These are phyloP conservation scores for Achatina immaculata DNA, from an alignment of 1,140 invertebrate species.

Conservation along the genomic window DNA sequence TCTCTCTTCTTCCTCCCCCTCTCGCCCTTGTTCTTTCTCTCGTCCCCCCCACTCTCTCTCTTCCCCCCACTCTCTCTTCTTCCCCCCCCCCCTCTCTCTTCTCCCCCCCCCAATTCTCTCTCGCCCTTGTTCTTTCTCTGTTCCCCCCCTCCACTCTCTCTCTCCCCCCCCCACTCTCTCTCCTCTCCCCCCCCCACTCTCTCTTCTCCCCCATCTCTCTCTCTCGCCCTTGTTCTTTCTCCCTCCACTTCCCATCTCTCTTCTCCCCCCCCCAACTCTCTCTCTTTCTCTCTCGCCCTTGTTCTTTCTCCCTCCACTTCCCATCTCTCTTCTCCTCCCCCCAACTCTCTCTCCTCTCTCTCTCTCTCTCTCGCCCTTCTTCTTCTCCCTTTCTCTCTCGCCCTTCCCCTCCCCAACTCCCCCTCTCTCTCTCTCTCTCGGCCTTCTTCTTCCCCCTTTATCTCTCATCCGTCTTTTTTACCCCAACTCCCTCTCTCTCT, in stretches of 20 bases:
- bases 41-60: not conserved
- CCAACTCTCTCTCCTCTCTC: not conserved
- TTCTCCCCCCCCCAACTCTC: too few species aligned
- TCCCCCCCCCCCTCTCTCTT: not conserved
- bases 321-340: not conserved
- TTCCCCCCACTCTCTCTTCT: not conserved
- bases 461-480: not conserved
- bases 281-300: not conserved
- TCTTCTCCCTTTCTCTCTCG: not conserved
- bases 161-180: too few species aligned
- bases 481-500: not conserved
- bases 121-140: too few species aligned
- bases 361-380: not conserved
- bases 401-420: not conserved
- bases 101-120: not conserved
- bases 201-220: too few species aligned
- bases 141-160: too few species aligned
- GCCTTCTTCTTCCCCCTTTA: not conserved
- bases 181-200: too few species aligned
- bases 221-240: not conserved
- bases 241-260: not conserved
- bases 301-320: not conserved
- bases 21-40: not conserved
- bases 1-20: not conserved
- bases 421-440: not conserved